Conservation (phyloP, 2,888 invertebrate genomes). For the Melieria omissa region DNA sequence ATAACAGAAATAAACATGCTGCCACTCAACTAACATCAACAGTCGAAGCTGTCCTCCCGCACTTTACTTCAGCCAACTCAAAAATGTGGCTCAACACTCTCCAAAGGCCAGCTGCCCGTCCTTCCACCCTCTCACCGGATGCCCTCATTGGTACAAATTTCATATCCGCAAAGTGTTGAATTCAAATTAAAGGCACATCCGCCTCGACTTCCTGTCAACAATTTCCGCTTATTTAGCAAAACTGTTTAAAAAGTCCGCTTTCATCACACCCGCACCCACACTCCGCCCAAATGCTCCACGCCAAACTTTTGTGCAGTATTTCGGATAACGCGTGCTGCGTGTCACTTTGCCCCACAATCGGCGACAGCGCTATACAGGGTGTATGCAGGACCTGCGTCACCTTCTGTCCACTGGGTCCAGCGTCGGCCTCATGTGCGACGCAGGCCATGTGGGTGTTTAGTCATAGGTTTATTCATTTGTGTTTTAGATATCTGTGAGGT, state of each 20-base stretch:
- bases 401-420: too few species aligned
- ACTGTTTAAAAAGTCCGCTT: constrained; percentile 39
- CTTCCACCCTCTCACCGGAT: constrained; percentile 3
- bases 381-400: too few species aligned
- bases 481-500: not conserved
- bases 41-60: not conserved
- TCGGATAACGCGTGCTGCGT: too few species aligned
- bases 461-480: too few species aligned
- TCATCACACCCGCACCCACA: not conserved
- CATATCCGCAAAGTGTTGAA: constrained; percentile 48
- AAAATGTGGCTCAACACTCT: too few species aligned
- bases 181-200: constrained; percentile 61
- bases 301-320: too few species aligned
- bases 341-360: too few species aligned
- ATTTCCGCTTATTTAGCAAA: constrained; percentile 56
- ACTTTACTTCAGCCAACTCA: not conserved
- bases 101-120: not conserved
- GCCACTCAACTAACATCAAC: too few species aligned
- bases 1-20: too few species aligned
- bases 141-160: constrained; percentile 45
- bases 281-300: not conserved
- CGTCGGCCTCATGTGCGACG: too few species aligned
- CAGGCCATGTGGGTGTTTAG: too few species aligned
- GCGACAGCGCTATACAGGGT: not conserved
- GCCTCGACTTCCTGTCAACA: constrained; percentile 61